Conservation (phyloP, 2,888 invertebrate genomes). For the Oxystoma pomonae region DNA sequence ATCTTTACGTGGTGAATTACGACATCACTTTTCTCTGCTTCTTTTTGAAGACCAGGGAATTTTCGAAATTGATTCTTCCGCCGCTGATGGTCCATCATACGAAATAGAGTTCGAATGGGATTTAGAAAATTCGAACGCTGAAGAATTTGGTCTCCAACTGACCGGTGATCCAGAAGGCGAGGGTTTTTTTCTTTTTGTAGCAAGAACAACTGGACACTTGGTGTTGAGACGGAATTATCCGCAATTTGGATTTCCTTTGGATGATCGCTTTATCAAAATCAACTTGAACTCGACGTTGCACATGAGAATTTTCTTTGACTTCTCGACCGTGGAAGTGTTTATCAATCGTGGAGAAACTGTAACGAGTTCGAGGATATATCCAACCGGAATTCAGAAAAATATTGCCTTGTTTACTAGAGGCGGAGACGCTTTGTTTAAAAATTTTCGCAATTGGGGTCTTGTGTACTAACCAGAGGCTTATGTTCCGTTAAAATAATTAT, state of each 20-base stretch:
- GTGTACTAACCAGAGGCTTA: no score
- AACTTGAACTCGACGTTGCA: background rate
- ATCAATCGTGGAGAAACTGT: conserved; percentile 23
- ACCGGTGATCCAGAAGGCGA: conserved; percentile 2
- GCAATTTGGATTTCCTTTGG: background rate
- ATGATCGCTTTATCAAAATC: background rate
- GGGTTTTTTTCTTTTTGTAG: conserved; percentile 10
- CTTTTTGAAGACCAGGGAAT: background rate
- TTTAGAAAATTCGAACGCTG: background rate
- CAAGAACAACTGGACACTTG: conserved; percentile 5
- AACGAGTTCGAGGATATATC: conserved; percentile 25
- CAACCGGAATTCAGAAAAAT: conserved; percentile 11
- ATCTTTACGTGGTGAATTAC: conserved; percentile 1
- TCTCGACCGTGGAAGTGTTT: conserved; percentile 26
- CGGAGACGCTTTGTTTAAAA: conserved; percentile 1
- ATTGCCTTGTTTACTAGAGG: conserved; percentile 2
- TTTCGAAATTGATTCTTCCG: background rate
- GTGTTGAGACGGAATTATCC: conserved; percentile 17
- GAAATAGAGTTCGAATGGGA: conserved; percentile 11
- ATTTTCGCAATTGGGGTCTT: background rate
- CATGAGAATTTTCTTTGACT: conserved; percentile 30
- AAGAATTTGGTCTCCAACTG: conserved; percentile 2
- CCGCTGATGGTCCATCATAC: background rate
- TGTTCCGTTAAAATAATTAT: no score
- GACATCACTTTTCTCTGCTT: background rate